Evolutionary conservation across 1,140 invertebrate species (phyloP).

Genomic region (Hermetia illucens): DNA sequence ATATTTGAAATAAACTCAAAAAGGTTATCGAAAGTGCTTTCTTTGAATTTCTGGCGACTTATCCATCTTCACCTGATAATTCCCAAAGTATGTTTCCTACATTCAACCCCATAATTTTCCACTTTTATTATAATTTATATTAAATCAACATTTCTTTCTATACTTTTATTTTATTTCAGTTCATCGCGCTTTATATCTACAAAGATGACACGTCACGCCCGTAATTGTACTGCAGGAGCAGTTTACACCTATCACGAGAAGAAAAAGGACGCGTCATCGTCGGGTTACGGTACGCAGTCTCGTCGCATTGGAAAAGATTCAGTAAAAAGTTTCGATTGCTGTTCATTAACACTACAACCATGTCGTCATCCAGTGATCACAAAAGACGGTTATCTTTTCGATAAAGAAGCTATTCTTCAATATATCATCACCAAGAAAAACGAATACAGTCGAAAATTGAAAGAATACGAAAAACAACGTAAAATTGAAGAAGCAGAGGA

Average conservation of each 20-base stretch:
- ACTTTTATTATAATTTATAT: not conserved
- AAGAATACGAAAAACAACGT: constrained; percentile 86
- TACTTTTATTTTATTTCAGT: not conserved
- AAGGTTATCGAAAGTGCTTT: too few species aligned
- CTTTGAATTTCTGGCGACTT: too few species aligned
- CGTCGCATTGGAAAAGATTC: constrained; percentile 62
- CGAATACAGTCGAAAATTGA: constrained; percentile 77
- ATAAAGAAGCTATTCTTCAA: constrained; percentile 93
- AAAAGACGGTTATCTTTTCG: constrained; percentile 88
- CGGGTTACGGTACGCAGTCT: constrained; percentile 77
- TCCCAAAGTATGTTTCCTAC: not conserved
- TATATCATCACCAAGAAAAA: constrained; percentile 93
- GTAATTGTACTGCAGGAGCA: constrained; percentile 94
- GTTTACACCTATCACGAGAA: constrained; percentile 99
- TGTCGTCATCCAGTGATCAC: constrained; percentile 29
- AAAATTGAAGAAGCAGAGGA: constrained; percentile 50
- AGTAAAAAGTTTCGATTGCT: constrained; percentile 96
- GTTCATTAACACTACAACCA: constrained; percentile 91
- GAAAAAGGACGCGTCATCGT: constrained; percentile 84
- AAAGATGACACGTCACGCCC: constrained; percentile 84
- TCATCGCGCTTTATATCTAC: not conserved
- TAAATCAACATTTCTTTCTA: not conserved
- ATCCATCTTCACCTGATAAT: too few species aligned
- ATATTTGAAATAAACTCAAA: too few species aligned
- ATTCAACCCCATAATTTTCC: not conserved